phyloP scores from a whole-genome alignment of 2,888 invertebrate genomes.

The Rhingia rostrata region DNA sequence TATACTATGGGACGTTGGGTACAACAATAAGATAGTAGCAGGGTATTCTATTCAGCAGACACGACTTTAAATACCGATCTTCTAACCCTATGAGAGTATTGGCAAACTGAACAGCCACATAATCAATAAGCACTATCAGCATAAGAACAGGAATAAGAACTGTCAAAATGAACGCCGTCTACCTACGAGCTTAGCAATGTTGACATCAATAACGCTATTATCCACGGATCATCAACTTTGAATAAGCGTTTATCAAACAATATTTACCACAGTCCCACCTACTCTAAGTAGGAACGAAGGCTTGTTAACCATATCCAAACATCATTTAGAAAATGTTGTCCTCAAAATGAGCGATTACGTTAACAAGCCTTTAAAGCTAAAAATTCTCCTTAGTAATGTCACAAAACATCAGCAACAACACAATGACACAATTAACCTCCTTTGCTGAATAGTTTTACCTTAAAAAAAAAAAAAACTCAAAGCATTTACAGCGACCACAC shows the following conservation, averaged over 20 bases:
- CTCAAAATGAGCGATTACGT: neutral
- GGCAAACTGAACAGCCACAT: no score
- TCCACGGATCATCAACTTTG: neutral
- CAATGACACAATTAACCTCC: slow-evolving; percentile 31
- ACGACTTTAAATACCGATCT: no score
- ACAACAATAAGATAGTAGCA: no score
- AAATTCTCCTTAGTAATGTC: slow-evolving; percentile 6
- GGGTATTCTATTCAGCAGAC: no score
- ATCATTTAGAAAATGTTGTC: slow-evolving; percentile 1
- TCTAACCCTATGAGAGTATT: no score
- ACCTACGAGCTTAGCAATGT: no score
- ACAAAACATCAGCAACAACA: slow-evolving; percentile 20
- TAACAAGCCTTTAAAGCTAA: neutral
- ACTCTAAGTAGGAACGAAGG: neutral
- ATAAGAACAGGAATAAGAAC: no score
- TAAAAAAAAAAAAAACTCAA: neutral
- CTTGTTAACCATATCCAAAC: neutral
- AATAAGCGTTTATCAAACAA: neutral
- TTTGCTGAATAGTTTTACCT: neutral
- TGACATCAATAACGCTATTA: neutral
- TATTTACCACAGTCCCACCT: neutral
- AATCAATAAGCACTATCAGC: no score
- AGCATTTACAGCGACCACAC: slow-evolving; percentile 18
- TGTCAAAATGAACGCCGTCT: no score
- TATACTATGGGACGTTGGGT: no score